A percentile compares a stretch with the other conserved stretches of the same genome.
These are phyloP conservation scores for Diplodus puntazzo DNA, from an alignment of 2,797 vertebrate genomes.

Conservation along the genomic window DNA sequence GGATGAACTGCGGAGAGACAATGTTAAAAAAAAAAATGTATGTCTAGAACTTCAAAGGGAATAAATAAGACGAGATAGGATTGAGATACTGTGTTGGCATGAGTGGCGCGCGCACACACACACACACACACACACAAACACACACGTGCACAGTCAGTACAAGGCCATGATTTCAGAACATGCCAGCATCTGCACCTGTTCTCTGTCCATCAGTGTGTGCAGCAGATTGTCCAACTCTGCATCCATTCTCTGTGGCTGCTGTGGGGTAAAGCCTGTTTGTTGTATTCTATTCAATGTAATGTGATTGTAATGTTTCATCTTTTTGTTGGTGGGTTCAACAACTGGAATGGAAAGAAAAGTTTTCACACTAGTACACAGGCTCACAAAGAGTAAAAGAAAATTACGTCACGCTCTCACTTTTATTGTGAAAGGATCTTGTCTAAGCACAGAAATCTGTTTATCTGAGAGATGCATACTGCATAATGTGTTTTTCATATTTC, in stretches of 20 bases:
- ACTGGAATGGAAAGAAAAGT: no score
- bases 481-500: not conserved
- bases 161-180: conserved; percentile 26
- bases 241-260: no score
- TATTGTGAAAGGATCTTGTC: not conserved
- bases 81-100: conserved; percentile 25
- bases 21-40: conserved; percentile 10
- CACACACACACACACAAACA: not conserved
- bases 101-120: conserved; percentile 6
- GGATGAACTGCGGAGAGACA: conserved; percentile 41
- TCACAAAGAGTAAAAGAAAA: no score
- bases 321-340: no score
- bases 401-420: no score
- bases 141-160: not conserved
- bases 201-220: conserved; percentile 27
- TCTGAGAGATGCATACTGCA: not conserved
- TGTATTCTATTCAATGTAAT: no score
- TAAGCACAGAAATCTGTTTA: not conserved
- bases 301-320: no score
- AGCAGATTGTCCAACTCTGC: no score
- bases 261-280: no score
- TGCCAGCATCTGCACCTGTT: conserved; percentile 47
- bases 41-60: conserved; percentile 7
- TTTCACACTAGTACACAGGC: no score
- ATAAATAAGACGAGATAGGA: conserved; percentile 7